A percentile compares a stretch with the other conserved stretches of the same genome.
These are phyloP conservation scores for Siderastrea radians DNA, from an alignment of 92 coral and sea anemone genomes.

Conservation along the genomic window DNA sequence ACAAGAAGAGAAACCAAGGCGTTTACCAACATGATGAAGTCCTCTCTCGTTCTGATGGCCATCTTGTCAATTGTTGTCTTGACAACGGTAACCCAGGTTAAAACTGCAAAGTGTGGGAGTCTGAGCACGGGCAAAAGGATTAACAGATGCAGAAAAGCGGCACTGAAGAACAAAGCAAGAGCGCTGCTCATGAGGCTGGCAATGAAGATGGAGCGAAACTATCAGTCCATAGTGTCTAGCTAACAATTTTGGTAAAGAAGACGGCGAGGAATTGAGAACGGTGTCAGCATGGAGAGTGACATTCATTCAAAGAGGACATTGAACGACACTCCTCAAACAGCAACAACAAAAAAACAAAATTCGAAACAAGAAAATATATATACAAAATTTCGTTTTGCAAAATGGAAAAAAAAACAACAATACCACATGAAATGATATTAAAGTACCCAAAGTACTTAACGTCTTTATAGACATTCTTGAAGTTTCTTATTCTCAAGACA, in stretches of 20 bases:
- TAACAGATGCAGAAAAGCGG: not conserved
- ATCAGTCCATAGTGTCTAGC: not conserved
- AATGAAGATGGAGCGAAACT: not conserved
- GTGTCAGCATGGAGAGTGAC: too few relatives aligned
- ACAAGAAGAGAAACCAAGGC: not conserved
- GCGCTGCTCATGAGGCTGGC: not conserved
- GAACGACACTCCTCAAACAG: too few relatives aligned
- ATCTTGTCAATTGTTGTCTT: not conserved
- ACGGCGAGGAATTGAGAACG: too few relatives aligned
- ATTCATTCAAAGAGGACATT: too few relatives aligned
- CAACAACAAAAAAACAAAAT: too few relatives aligned
- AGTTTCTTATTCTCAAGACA: too few relatives aligned
- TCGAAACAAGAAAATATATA: too few relatives aligned
- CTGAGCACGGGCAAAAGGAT: slow-evolving; percentile 27
- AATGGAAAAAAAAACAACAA: too few relatives aligned
- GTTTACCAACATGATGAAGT: not conserved
- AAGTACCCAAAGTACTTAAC: too few relatives aligned
- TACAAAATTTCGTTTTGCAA: too few relatives aligned
- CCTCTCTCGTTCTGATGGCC: not conserved
- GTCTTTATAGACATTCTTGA: not conserved
- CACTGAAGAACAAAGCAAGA: not conserved
- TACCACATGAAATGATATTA: too few relatives aligned
- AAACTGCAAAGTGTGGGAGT: not conserved
- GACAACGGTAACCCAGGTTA: not conserved
- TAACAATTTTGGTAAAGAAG: too few relatives aligned